Base-by-base conservation (phyloP, 1,140 invertebrate genomes). In the Argopecten irradians region DNA sequence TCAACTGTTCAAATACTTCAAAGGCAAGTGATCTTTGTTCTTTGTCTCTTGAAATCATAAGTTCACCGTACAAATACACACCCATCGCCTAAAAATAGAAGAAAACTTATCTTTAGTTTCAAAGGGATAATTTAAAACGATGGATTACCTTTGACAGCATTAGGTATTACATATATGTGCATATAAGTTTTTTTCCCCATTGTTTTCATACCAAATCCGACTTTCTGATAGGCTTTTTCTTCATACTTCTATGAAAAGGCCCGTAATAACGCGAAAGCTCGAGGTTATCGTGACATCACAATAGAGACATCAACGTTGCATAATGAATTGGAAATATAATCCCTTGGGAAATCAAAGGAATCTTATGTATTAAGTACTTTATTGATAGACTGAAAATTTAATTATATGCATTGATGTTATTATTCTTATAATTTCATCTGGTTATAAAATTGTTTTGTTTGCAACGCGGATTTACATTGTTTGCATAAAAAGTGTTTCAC, bases 11-110 rank as follows among this genome's bases (percentile, higher is more conserved):
- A 84, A 91, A 93, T 88, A 90, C 90, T 32, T 86, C 41, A 13
- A 86, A 43, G 82, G 91, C 91, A 36, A 93, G 35, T 14, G 86
- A 19, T 43, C 89, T 85, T n/a, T 90, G 83, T 39, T 87, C 82
- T 22, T 82, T 85, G 82, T 83, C 46, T 32, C 89, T 85, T 7
- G 89, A 91, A 16, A 93, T 84, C 16, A 91, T 86, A 85, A 92
- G 84, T 86, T 93, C 92, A 28, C 91, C 92, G 89, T 90, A 93
- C 28, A 93, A 86, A 83, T 93, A 93, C 5, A 93, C 90, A 43
- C 92, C 92, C 90, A 93, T 90, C 14, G 91, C 89, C 91, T 92
- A 84, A 71, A 89, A 36, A 16, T 86, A n/a, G 85, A 86, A n/a
- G 22, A 35, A 86, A 71, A 3, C 1, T 1, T n/a, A 22, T 1